Evolutionary conservation across 30 jellyfish, hydroid and myxozoan species (phyloP), one percentile per base, ranked within the genome.

Genomic region (Turritopsis dohrnii): DNA sequence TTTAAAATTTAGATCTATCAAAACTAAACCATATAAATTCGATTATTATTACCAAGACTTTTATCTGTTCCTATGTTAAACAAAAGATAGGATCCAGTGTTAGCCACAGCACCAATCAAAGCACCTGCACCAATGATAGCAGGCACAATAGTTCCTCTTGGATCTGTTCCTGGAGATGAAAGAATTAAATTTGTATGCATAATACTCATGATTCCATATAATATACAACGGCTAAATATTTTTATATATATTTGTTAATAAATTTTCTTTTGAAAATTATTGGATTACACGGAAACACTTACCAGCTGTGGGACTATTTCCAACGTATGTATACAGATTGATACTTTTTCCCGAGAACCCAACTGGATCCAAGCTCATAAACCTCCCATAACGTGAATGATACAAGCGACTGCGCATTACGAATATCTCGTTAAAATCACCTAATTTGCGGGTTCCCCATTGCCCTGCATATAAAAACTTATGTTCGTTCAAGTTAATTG

Each of bases 91-190:
- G 28, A 29, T 28, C 85, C 85, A 23, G 60, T 52, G 82, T 79
- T 79, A 7, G 79, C 60, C 4, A 79, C 60, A 1, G 85, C 85
- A 18, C 85, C 85, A 52, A 79, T 79, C 8, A 79, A 24, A 25
- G 85, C 85, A 18, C 79, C 85, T 8, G 79, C 85, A 28, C 85
- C 85, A n/a, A 79, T 29, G 53, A 79, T 52, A 16, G 85, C 85
- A 52, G 60, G 85, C 8, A 52, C 72, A 79, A 79, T 79, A 52
- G 60, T 23, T 30, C 85, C 85, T 23, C 85, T 75, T n/a, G 85
- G 85, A 52, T 79, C 85, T 28, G 52, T 79, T 5, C 60, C 85
- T n/a, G 8, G 77, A 29, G 29, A 41, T 41, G 13, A 41, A 13
- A 41, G 13, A 5, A 41, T 41, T 3, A 41, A 41, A 41, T 41